Percentiles rank a stretch among this genome's conserved stretches.
Evolutionary conservation across 2,797 vertebrate genomes (phyloP).

Genomic region (Cygnus olor): DNA sequence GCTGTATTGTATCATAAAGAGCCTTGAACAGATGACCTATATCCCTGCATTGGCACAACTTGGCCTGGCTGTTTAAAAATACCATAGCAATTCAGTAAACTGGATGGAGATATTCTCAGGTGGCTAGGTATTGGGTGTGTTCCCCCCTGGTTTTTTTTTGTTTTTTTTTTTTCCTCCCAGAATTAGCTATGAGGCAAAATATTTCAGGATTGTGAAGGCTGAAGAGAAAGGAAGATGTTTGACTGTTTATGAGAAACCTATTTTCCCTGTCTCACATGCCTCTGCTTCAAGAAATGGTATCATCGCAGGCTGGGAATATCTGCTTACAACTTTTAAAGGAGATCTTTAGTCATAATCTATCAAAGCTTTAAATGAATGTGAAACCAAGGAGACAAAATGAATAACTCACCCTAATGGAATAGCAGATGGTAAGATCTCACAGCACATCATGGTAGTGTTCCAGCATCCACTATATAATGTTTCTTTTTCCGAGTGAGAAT

Average conservation of each 20-base stretch:
- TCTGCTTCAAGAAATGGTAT: constrained; percentile 57
- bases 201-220: constrained; percentile 56
- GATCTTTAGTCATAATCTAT: constrained; percentile 64
- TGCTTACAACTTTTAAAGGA: constrained; percentile 59
- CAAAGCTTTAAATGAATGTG: constrained; percentile 68
- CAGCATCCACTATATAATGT: constrained; percentile 39
- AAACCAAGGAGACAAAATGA: constrained; percentile 58
- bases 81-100: not conserved
- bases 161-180: constrained; percentile 67
- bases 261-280: constrained; percentile 35
- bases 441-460: constrained; percentile 27
- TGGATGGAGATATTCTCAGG: constrained; percentile 57
- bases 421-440: constrained; percentile 42
- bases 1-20: not conserved
- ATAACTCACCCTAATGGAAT: constrained; percentile 60
- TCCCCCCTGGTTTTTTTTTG: constrained; percentile 45
- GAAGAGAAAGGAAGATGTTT: constrained; percentile 41
- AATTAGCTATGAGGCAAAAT: constrained; percentile 48
- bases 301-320: constrained; percentile 30
- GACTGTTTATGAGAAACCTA: constrained; percentile 36
- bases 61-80: constrained; percentile 36
- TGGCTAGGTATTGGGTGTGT: not conserved
- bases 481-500: constrained; percentile 56
- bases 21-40: not conserved
- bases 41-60: constrained; percentile 11